Evolutionary conservation across 2,113 vertebrate genomes (phyloP), one percentile per base, ranked within the genome.

Genomic region (Ailurus styani): DNA sequence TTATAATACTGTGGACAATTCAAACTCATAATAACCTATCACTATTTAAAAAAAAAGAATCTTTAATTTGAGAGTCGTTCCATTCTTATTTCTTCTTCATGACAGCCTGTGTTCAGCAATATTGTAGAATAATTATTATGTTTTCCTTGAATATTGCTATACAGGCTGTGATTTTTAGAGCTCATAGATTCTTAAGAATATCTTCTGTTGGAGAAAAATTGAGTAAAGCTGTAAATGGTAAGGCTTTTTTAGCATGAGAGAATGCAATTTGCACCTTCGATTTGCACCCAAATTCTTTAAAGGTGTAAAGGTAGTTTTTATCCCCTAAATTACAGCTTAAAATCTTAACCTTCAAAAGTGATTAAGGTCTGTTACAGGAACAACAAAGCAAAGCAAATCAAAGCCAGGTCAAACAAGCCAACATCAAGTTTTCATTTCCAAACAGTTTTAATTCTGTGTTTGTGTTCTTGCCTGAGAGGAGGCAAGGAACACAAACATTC

Each of bases 351-450:
- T 96, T 96, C 85, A 90, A 97, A 97, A 93, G 91, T 73, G 89
- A 97, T 96, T 97, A 98, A 73, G 75, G 95, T 95, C 96, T 95
- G 72, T 95, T 90, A 95, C 47, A 96, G 84, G 86, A 99, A 98
- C 77, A 97, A 73, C 95, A 98, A 98, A 93, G 94, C 84, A 60
- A 97, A 97, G 91, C 78, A 98, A 98, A 99, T 98, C 98, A 98
- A 98, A 98, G 96, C 93, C 96, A 91, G 98, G 97, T 98, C 96
- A 97, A 97, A 97, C 98, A 97, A 98, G 78, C 92, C 97, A 98
- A 87, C 98, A 98, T 98, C 87, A 98, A 99, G 98, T 98, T 99
- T 99, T 98, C 85, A 98, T 99, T 98, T 98, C 98, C 98, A 98
- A 98, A 98, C 98, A 98, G 97, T 98, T 98, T 96, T 98, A 98